These are phyloP conservation scores for Euplagia quadripunctaria DNA, from an alignment of 2,888 invertebrate species.

Conservation along the genomic window DNA sequence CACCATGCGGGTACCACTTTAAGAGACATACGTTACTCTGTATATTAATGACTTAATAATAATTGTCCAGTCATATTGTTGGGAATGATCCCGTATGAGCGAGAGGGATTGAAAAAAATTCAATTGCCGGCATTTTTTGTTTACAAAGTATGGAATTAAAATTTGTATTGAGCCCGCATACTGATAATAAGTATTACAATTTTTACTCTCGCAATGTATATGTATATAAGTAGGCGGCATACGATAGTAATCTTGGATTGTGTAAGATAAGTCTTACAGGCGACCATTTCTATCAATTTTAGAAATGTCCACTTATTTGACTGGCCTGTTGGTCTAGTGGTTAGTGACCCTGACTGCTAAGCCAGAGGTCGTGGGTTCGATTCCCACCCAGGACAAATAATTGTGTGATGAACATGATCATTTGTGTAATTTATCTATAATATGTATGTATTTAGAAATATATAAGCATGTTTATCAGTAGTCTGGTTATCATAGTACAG, in stretches of 20 bases:
- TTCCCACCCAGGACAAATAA: no score
- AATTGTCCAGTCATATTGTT: slow-evolving; percentile 67
- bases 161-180: slow-evolving; percentile 52
- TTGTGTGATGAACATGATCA: no score
- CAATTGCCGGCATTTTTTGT: slow-evolving; percentile 49
- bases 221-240: not conserved
- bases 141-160: slow-evolving; percentile 50
- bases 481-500: no score
- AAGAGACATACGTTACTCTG: slow-evolving; percentile 56
- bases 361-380: no score
- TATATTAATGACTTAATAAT: slow-evolving; percentile 78
- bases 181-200: slow-evolving; percentile 11
- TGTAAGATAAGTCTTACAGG: not conserved
- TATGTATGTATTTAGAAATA: no score
- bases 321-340: no score
- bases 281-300: not conserved
- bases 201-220: not conserved
- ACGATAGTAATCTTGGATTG: not conserved
- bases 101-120: slow-evolving; percentile 36
- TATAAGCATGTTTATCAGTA: no score
- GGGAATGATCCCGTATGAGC: slow-evolving; percentile 63
- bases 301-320: not conserved
- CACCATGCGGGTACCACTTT: slow-evolving; percentile 66
- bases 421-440: no score
- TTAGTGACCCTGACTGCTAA: no score